These are phyloP conservation scores for Brachylomia viminalis DNA, from an alignment of 2,888 invertebrate species.

Conservation along the genomic window DNA sequence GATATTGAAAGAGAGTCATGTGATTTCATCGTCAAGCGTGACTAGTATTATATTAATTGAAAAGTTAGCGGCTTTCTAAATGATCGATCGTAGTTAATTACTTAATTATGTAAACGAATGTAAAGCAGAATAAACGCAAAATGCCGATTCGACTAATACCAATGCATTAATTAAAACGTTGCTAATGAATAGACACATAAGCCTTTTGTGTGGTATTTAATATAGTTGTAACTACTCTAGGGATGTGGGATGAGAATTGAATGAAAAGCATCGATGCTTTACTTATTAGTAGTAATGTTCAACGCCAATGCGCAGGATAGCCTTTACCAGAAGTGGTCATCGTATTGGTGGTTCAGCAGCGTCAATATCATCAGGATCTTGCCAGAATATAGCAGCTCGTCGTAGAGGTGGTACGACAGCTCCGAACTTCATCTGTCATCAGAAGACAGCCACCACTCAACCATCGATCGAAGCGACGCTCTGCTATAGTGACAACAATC, in stretches of 20 bases:
- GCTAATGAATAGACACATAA: constrained; percentile 53
- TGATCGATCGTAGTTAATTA: constrained; percentile 15
- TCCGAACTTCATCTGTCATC: neutral
- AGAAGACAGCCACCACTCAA: neutral
- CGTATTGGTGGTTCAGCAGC: neutral
- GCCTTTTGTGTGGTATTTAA: constrained; percentile 42
- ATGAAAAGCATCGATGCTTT: constrained; percentile 27
- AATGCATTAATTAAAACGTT: constrained; percentile 44
- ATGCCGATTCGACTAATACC: constrained; percentile 26
- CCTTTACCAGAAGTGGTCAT: neutral
- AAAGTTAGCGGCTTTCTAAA: neutral
- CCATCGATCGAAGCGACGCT: neutral
- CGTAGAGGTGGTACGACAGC: neutral
- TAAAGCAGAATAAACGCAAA: constrained; percentile 36
- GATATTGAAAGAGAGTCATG: neutral
- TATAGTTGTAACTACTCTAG: constrained; percentile 37
- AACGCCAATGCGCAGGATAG: neutral
- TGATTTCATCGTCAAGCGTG: neutral
- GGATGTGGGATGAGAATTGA: neutral
- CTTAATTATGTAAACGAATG: constrained; percentile 17
- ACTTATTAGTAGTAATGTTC: neutral
- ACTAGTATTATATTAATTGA: neutral
- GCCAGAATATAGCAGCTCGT: neutral
- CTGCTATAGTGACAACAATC: neutral
- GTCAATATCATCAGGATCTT: neutral